Percentiles rank a stretch among this genome's conserved stretches.
Evolutionary conservation across 1,140 invertebrate genomes (phyloP).

Genomic region (Palaemon carinicauda): DNA sequence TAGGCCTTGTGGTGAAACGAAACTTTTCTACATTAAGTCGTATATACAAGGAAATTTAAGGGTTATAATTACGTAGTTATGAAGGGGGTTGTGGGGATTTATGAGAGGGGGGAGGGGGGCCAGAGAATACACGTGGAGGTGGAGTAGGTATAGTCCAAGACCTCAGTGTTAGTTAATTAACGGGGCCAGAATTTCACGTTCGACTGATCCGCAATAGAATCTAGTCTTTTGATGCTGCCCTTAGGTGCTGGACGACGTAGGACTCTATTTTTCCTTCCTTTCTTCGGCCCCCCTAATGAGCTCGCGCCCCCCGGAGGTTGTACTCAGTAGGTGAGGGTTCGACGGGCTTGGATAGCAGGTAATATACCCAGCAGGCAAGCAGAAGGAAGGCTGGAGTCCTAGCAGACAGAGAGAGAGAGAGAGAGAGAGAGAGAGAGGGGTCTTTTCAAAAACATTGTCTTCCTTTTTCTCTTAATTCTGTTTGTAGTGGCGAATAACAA

Average conservation of each 20-base stretch:
- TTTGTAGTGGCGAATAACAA: too few relatives aligned
- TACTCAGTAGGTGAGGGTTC: too few relatives aligned
- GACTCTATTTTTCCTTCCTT: neutral
- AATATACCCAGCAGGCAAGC: too few relatives aligned
- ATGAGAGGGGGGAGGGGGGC: neutral
- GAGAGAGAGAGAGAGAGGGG: neutral
- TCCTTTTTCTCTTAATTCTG: too few relatives aligned
- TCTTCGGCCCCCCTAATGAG: neutral
- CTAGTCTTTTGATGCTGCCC: constrained; percentile 40
- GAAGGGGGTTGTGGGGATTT: too few relatives aligned
- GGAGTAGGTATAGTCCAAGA: neutral
- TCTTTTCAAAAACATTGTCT: too few relatives aligned
- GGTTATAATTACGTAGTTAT: neutral
- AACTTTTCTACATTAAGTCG: neutral
- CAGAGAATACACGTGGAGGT: too few relatives aligned
- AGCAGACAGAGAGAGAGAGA: neutral
- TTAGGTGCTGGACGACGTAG: constrained; percentile 2
- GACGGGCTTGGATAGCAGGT: too few relatives aligned
- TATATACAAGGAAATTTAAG: neutral
- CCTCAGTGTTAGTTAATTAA: constrained; percentile 35
- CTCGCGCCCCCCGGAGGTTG: too few relatives aligned
- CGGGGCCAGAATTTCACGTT: constrained; percentile 45
- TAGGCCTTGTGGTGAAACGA: too few relatives aligned
- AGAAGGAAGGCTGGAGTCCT: neutral
- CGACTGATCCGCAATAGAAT: constrained; percentile 46